Evolutionary conservation across 2,797 vertebrate genomes (phyloP), one percentile per base, ranked within the genome.

Genomic region (Danio albolineatus): DNA sequence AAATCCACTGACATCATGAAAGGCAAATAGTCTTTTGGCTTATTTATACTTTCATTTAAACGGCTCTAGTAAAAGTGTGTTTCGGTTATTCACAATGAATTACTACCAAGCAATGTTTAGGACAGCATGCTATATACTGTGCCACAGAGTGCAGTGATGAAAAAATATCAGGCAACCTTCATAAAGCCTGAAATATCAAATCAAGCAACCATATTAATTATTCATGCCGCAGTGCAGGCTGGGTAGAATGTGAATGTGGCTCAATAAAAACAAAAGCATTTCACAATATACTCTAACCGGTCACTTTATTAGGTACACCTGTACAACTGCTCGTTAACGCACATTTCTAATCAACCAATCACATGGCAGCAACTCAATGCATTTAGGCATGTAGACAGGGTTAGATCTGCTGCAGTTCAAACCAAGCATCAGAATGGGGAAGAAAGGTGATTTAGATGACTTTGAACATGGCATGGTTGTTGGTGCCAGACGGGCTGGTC

Each of bases 31-130:
- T 28, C 48, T 38, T 53, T 69, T 69, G 48, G 28, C 48, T n/a
- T 51, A 7, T 59, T 44, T 43, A 59, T 28, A 46, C 19, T 59
- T 21, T 6, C 8, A 56, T 19, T 36, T 59, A 19, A 54, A 70
- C 4, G 2, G 10, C n/a, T 71, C 7, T 19, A 17, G 36, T 69
- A n/a, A 49, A 51, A 41, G 36, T 54, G 48, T 77, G 64, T 70
- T 36, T 41, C 5, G 5, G 41, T n/a, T 28, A 56, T 76, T 71
- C 41, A 81, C 14, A 44, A 66, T 41, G n/a, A 43, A 82, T 60
- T 10, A 69, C 57, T 65, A 46, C 21, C 10, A 16, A 41, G 13
- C 53, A 66, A 17, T 79, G 46, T 75, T 72, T 17, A 44, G 21
- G 44, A 76, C 46, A 77, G 71, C 17, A 28, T 8, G 16, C 59